Conservation (phyloP, 1,140 invertebrate species). For the Cherax destructor region DNA sequence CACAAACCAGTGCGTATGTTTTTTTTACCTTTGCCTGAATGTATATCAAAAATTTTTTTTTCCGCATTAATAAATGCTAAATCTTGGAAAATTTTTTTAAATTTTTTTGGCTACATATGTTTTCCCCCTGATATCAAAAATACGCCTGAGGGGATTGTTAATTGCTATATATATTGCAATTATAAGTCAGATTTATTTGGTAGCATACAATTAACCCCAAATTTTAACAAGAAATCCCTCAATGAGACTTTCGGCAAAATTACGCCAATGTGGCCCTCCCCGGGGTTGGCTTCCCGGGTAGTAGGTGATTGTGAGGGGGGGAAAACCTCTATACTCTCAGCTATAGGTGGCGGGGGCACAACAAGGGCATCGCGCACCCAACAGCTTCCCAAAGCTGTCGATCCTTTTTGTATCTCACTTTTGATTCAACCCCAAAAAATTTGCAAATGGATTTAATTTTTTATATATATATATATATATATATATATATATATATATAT, state of each 20-base stretch:
- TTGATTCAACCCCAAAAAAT: background rate
- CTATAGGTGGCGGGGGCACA: background rate
- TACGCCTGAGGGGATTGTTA: too few species aligned
- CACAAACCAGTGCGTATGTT: too few species aligned
- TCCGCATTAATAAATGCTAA: too few species aligned
- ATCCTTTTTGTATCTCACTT: background rate
- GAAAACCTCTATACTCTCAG: background rate
- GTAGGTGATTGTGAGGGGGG: slow-evolving; percentile 26
- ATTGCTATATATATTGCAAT: too few species aligned
- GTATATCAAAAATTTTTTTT: too few species aligned
- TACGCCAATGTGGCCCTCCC: background rate
- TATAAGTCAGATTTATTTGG: too few species aligned
- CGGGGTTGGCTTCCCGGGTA: background rate
- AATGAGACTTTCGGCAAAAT: background rate
- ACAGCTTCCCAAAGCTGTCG: slow-evolving; percentile 1
- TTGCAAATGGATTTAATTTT: too few species aligned
- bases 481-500: slow-evolving; percentile 17
- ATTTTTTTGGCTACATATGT: too few species aligned
- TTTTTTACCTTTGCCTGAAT: too few species aligned
- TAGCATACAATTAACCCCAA: background rate
- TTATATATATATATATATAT: background rate
- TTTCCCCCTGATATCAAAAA: too few species aligned
- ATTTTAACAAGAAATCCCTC: background rate
- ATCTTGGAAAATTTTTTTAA: too few species aligned
- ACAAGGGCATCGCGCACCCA: background rate